Evolutionary conservation across 1,140 invertebrate species (phyloP), one percentile per base, ranked within the genome.

Genomic region (Drosophila elegans): DNA sequence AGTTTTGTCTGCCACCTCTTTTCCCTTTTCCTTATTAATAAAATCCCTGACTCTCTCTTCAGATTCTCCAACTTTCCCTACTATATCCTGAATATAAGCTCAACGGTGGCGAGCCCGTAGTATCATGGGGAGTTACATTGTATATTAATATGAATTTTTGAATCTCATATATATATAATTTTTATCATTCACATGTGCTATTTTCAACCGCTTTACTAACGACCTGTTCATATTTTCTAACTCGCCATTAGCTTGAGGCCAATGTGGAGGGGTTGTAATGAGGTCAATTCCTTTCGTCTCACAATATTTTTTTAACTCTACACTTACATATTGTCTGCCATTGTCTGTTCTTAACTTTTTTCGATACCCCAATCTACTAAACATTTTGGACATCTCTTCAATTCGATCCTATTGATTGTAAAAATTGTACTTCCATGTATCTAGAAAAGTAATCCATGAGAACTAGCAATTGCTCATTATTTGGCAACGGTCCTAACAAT

Each of bases 401-500:
- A 55, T 42, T 55, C 2, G n/a, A 55, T 29, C 6, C 2, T 41
- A 41, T 27, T 32, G 34, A 52, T 46, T 57, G 21, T 13, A 74
- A 54, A 49, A 57, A 38, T 27, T 63, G 48, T 45, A 42, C 59
- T 42, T 63, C 27, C 12, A 63, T 44, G 27, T 63, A 91, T 38
- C 77, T 57, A 5, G 61, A 64, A 49, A 78, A 78, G 44, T 83
- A 80, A 66, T 80, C 64, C 2, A 79, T 66, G 4, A 80, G 55
- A 6, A 91, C 69, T 34, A 90, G 64, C 56, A 81, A 60, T 62
- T 91, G 82, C 7, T 92, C 69, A 7, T 67, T 63, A 52, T 48
- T 79, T 12, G 91, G 90, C 39, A 92, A 57, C 7, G 83, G 86
- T 9, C 78, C 84, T 10, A 92, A 45, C 34, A 92, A 78, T 63